These are phyloP conservation scores for Bombus vancouverensis DNA, from an alignment of 1,140 invertebrate species.

Conservation along the genomic window DNA sequence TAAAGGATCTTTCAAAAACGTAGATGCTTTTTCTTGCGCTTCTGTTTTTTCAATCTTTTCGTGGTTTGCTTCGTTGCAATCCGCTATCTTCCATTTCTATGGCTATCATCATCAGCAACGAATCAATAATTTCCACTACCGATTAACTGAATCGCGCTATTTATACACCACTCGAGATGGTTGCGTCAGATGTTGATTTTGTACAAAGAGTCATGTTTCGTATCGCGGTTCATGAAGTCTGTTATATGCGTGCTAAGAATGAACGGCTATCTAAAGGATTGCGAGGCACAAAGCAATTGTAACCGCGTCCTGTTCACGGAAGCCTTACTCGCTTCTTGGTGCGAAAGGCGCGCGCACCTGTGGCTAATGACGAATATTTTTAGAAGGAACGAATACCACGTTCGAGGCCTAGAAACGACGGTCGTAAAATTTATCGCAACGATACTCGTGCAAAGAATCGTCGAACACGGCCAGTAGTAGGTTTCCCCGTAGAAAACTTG, in stretches of 20 bases:
- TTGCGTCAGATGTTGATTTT: not conserved
- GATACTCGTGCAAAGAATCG: not conserved
- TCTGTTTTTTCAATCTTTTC: not conserved
- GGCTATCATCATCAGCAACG: not conserved
- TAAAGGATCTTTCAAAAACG: no score
- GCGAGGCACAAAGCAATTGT: not conserved
- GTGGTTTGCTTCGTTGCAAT: not conserved
- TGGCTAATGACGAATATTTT: conserved; percentile 19
- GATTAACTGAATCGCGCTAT: not conserved
- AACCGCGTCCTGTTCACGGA: conserved; percentile 5
- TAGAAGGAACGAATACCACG: not conserved
- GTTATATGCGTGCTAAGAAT: not conserved
- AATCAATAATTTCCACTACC: conserved; percentile 14
- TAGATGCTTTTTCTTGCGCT: not conserved
- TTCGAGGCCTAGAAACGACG: not conserved
- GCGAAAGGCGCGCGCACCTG: not conserved
- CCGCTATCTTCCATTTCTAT: not conserved
- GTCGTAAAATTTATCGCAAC: conserved; percentile 15
- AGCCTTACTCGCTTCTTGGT: not conserved
- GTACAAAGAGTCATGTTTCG: not conserved
- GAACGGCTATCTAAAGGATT: not conserved
- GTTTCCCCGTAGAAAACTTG: not conserved
- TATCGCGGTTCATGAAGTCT: not conserved
- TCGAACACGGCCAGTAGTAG: not conserved
- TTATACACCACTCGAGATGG: not conserved